phyloP scores from a whole-genome alignment of 2,888 invertebrate species.

The Tetropium fuscum region DNA sequence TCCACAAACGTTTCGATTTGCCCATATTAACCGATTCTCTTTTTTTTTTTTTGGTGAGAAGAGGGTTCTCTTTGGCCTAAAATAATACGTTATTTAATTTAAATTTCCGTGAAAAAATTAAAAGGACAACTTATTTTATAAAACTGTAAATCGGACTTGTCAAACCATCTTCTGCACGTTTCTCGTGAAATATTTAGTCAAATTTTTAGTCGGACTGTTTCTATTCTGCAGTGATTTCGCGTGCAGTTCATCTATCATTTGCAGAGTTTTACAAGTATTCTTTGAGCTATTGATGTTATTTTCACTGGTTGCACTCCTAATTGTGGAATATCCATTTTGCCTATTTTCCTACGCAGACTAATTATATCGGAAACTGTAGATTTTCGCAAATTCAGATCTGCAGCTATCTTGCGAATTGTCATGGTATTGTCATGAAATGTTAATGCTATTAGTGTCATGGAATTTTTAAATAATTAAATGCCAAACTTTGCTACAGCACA shows the following conservation, averaged over 20 bases:
- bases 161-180: not conserved
- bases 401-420: no score
- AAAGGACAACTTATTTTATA: not conserved
- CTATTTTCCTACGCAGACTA: not conserved
- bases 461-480: no score
- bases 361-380: not conserved
- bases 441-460: no score
- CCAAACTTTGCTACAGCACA: no score
- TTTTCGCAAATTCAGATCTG: not conserved
- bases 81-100: not conserved
- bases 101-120: not conserved
- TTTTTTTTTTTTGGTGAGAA: not conserved
- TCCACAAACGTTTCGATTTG: not conserved
- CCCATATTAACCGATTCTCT: not conserved
- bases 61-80: not conserved
- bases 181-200: not conserved
- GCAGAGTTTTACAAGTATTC: not conserved
- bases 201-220: not conserved
- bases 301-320: no score
- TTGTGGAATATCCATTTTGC: not conserved
- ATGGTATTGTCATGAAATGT: no score
- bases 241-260: not conserved
- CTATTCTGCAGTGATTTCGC: not conserved
- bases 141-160: not conserved
- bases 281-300: not conserved